Evolutionary conservation across 2,113 vertebrate genomes (phyloP), one percentile per base, ranked within the genome.

Genomic region (Polyodon spathula): DNA sequence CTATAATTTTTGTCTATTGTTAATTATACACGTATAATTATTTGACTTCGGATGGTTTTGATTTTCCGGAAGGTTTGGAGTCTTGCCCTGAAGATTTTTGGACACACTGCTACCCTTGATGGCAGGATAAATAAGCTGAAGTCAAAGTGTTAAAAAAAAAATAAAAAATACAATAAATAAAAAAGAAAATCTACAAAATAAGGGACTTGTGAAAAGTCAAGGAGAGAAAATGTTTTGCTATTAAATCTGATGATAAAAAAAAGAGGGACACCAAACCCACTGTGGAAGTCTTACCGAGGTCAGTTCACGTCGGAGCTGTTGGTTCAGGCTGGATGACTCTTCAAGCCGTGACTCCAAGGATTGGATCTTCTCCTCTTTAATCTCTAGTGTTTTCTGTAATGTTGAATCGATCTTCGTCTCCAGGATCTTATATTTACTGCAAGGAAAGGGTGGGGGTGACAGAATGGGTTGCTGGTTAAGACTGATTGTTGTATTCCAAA

Each of bases 291-390:
- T 86, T 81, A 97, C 95, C 65, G 62, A 66, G 62, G 80, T 82
- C 40, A 95, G 82, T 63, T 98, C 88, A 0, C 72, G 78, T 52
- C 88, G 88, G 3, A 97, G 79, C 17, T 84, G 82, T 55, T 82
- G 78, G 56, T 88, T 97, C 42, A 90, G 78, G 54, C 73, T 76
- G 53, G 73, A 58, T 57, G 82, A 88, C 62, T 95, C 92, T 37
- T 92, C 84, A 56, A 97, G 72, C 63, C 93, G 92, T 0, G 81
- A 86, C 64, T 97, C 92, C 42, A 98, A 71, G 40, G 79, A 39
- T 42, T 73, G 66, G 14, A 98, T 93, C 82, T 93, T 95, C 9
- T 94, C 92, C 66, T 97, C 94, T 71, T 88, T 94, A 52, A 90
- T 50, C 71, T 92, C 83, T 63, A 98, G 82, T 8, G 86, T 83